Evolutionary conservation across 2,888 invertebrate genomes (phyloP), one percentile per base, ranked within the genome.

Genomic region (Blera fallax): DNA sequence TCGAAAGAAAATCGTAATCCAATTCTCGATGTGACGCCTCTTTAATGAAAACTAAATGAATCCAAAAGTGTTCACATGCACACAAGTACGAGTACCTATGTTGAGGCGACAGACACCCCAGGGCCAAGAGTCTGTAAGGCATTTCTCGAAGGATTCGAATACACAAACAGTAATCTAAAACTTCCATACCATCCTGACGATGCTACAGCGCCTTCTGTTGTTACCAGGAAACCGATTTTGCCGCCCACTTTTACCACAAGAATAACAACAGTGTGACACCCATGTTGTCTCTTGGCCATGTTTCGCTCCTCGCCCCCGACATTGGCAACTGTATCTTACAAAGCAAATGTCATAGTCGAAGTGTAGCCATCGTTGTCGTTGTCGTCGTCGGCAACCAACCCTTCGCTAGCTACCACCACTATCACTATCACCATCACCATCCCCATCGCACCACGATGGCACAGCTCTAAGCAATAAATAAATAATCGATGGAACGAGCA

Each of bases 401-500:
- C 64, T 21, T 50, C 54, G 58, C 18, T 50, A 50, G 29, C 37
- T 3, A 79, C 27, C 29, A 11, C n/a, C 32, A 16, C 67, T 64
- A 14, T 18, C 29, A 3, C 34, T 32, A 29, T 52, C 24, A 16
- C 37, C 73, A 10, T 24, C 34, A 18, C 21, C 45, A 8, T 4
- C 24, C 2, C 24, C 24, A 24, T 4, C 24, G 4, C 24, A 58
- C n/a, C n/a, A 62, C 29, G 62, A 79, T 62, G 70, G 70, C 45
- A 83, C 27, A 78, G 87, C 87, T 84, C 83, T 77, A 78, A 87
- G 81, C 85, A 87, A 87, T 85, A 85, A 85, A 87, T 87, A 87
- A 87, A 87, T 87, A 87, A 87, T 87, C 87, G 85, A 87, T 85
- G 85, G 87, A 82, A 87, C 85, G 87, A 87, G 87, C 87, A 87